These are phyloP conservation scores for Allolobophora icterica DNA, from an alignment of 2,888 invertebrate species.

Conservation along the genomic window DNA sequence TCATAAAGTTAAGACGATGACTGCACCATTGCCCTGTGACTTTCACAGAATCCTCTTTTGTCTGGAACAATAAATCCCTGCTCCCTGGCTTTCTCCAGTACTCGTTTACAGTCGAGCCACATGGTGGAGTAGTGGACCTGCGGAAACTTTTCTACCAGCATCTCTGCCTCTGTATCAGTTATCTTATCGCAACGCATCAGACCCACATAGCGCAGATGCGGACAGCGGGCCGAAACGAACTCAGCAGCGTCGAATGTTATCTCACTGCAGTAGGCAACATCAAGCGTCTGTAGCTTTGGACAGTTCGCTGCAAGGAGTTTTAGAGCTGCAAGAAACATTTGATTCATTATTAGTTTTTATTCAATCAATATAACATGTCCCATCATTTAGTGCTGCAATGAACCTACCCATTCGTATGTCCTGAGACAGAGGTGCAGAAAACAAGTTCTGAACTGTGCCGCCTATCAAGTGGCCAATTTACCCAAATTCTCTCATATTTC, in stretches of 20 bases:
- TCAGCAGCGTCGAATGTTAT: constrained; percentile 54
- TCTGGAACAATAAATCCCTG: constrained; percentile 30
- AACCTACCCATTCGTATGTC: constrained; percentile 23
- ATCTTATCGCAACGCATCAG: constrained; percentile 57
- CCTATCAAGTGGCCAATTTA: too few relatives aligned
- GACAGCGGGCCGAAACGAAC: constrained; percentile 51
- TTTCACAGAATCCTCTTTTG: constrained; percentile 8
- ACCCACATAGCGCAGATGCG: constrained; percentile 53
- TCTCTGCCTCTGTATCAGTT: constrained; percentile 52
- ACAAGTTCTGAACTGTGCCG: too few relatives aligned
- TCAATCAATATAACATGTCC: constrained; percentile 33
- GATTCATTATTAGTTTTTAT: constrained; percentile 1
- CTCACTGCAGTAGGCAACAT: constrained; percentile 57
- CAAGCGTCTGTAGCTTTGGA: constrained; percentile 52
- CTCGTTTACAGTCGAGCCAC: constrained; percentile 53
- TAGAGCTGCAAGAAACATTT: not conserved
- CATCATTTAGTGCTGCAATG: constrained; percentile 38
- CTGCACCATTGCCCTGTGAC: constrained; percentile 11
- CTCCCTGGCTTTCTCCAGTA: constrained; percentile 46
- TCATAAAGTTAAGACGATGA: not conserved
- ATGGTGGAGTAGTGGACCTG: constrained; percentile 56
- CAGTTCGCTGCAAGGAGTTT: constrained; percentile 40
- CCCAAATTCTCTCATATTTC: too few relatives aligned
- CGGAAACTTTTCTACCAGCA: constrained; percentile 52
- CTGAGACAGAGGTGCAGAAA: too few relatives aligned